Evolutionary conservation across 2,797 vertebrate species (phyloP).

Genomic region (Potorous gilbertii): DNA sequence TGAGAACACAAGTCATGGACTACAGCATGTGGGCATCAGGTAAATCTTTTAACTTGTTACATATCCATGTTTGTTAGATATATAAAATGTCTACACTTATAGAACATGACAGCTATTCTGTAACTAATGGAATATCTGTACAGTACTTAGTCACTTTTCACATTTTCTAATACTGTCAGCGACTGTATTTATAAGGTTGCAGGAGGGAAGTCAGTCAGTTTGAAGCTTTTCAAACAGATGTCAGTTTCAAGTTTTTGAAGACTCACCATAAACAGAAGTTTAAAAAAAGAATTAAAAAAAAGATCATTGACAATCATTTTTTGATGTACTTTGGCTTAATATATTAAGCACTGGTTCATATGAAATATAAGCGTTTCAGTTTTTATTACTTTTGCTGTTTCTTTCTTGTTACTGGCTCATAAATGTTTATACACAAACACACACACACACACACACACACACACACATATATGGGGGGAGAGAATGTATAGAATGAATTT

Average conservation of each 20-base stretch:
- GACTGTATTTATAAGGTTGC: conserved; percentile 5
- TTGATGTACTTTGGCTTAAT: conserved; percentile 50
- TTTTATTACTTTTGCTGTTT: neutral
- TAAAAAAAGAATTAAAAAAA: conserved; percentile 47
- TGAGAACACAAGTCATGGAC: neutral
- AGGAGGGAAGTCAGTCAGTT: neutral
- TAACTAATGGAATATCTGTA: neutral
- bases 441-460: accelerated
- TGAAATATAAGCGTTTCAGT: neutral
- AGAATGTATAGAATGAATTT: neutral
- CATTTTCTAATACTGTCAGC: neutral
- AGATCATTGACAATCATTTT: neutral
- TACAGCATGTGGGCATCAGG: neutral
- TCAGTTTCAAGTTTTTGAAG: conserved; percentile 43
- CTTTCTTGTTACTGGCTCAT: neutral
- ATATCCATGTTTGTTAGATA: conserved; percentile 20
- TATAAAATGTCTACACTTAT: conserved; percentile 20
- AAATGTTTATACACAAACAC: no score
- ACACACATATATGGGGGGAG: no score
- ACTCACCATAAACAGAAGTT: conserved; percentile 18
- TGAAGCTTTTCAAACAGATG: conserved; percentile 50
- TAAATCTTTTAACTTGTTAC: neutral
- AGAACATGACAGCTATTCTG: conserved; percentile 1
- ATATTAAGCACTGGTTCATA: neutral
- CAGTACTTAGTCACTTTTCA: conserved; percentile 22